Conservation (phyloP, 2,113 vertebrate genomes). For the Phyllopteryx taeniolatus region DNA sequence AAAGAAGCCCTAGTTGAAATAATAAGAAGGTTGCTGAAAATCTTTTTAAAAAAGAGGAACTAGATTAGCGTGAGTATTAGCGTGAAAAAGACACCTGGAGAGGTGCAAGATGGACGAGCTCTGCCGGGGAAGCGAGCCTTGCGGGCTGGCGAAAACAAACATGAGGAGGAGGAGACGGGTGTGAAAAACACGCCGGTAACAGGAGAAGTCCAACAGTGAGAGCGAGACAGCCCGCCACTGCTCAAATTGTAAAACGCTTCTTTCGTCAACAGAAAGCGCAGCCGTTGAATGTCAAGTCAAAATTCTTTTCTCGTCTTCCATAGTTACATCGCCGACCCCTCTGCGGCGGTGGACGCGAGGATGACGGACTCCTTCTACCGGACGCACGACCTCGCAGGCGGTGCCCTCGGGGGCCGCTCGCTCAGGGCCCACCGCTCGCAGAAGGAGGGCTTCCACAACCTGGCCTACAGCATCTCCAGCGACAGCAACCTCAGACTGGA, state of each 20-base stretch:
- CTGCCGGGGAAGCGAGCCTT: constrained; percentile 6
- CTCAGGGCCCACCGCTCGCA: background rate
- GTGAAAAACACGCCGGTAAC: constrained; percentile 45
- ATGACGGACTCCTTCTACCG: constrained; percentile 69
- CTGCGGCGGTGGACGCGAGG: constrained; percentile 52
- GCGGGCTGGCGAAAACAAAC: constrained; percentile 33
- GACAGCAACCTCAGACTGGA: constrained; percentile 65
- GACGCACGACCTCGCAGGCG: constrained; percentile 37
- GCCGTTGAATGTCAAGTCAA: too few species aligned
- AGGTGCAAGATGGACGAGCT: constrained; percentile 33
- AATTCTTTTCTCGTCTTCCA: constrained; percentile 4
- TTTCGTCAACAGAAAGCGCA: background rate
- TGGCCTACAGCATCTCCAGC: constrained; percentile 67
- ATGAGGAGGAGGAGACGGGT: constrained; percentile 27
- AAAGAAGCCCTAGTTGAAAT: background rate
- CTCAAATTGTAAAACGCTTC: background rate
- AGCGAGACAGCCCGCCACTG: background rate
- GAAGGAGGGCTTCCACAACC: constrained; percentile 72
- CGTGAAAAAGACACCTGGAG: constrained; percentile 20
- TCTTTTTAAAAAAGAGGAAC: constrained; percentile 12
- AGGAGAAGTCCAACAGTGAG: constrained; percentile 49
- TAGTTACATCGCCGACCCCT: constrained; percentile 75
- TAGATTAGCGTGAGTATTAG: constrained; percentile 24
- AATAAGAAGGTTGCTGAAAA: constrained; percentile 5
- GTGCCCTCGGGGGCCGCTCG: background rate